A percentile compares a stretch with the other conserved stretches of the same genome.
phyloP scores from a whole-genome alignment of 2,888 invertebrate genomes.

The Ametastegia equiseti region DNA sequence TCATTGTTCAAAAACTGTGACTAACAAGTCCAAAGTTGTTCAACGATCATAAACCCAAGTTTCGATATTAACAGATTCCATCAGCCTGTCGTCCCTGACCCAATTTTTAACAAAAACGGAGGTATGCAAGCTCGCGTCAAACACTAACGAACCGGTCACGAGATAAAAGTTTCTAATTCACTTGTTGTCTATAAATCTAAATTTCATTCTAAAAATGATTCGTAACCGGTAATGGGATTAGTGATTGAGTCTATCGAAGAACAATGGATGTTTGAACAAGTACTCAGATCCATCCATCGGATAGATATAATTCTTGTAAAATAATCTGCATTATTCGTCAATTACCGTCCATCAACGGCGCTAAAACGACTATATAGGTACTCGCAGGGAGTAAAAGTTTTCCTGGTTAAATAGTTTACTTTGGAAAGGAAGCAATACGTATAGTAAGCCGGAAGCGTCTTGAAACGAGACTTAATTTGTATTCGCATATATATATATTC shows the following conservation, averaged over 20 bases:
- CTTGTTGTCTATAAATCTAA: not conserved
- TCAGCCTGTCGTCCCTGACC: constrained; percentile 44
- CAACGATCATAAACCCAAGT: not conserved
- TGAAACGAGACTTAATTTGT: not conserved
- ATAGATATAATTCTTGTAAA: not conserved
- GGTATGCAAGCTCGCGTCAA: constrained; percentile 11
- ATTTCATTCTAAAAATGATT: not conserved
- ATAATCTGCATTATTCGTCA: constrained; percentile 8
- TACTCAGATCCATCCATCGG: not conserved
- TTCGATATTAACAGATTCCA: constrained; percentile 35
- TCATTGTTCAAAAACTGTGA: not conserved
- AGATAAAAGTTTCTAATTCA: constrained; percentile 31
- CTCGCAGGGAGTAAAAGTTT: constrained; percentile 27
- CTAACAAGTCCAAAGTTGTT: constrained; percentile 2
- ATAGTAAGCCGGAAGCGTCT: not conserved
- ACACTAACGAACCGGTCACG: constrained; percentile 34
- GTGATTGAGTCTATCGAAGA: not conserved
- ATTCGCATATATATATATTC: not conserved
- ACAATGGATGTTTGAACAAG: not conserved
- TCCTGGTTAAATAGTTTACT: constrained; percentile 27
- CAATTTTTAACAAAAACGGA: constrained; percentile 37
- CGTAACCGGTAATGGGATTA: not conserved
- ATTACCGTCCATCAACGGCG: constrained; percentile 35
- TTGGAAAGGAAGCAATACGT: not conserved
- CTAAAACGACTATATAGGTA: not conserved